Base-by-base conservation (phyloP, 2,113 vertebrate genomes). In the Spermophilus dauricus region DNA sequence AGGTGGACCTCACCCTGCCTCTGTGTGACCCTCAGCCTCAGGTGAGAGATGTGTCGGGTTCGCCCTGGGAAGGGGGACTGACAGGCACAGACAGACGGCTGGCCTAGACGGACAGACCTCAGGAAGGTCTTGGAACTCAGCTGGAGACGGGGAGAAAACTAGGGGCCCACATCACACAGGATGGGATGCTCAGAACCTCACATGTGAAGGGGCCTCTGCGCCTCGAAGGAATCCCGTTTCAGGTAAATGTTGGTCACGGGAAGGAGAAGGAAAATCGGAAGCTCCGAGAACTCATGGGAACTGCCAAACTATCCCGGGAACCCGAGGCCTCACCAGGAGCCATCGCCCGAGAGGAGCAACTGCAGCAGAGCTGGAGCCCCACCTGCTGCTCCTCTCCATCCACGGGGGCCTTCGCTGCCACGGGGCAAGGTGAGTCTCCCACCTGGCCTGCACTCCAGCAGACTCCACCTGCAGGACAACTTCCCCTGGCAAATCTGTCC, bases 11-110 rank as follows among this genome's bases (percentile, higher is more conserved):
- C 77, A 96, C 42, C 77, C 85, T 17, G 58, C 39, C 51, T 5
- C 51, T 76, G 24, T 37, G 34, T 87, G 91, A 83, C 37, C 96
- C 76, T 34, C 85, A 28, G 30, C 80, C 89, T 65, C 95, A 94
- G 67, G 69, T 81, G 91, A 97, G 73, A 97, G 78, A 73, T 92
- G 78, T 34, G 51, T 96, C 78, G 95, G 42, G 76, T 72, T n/a
- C n/a, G 37, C 28, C 1, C 0, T 0, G 2, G 83, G 84, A 72
- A 56, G 58, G 34, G 45, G 42, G 32, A 26, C 32, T 73, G 86
- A 84, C 18, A 37, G 78, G 83, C 24, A 39, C 9, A 39, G 42
- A 45, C 9, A 39, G 42, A 48, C 24, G 91, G 69, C 63, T 17
- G 11, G 78, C 34, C 13, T 18, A 2, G 37, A n/a, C 34, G 8